Evolutionary conservation across 1,140 invertebrate species (phyloP), one percentile per base, ranked within the genome.

Genomic region (Papilio glaucus): DNA sequence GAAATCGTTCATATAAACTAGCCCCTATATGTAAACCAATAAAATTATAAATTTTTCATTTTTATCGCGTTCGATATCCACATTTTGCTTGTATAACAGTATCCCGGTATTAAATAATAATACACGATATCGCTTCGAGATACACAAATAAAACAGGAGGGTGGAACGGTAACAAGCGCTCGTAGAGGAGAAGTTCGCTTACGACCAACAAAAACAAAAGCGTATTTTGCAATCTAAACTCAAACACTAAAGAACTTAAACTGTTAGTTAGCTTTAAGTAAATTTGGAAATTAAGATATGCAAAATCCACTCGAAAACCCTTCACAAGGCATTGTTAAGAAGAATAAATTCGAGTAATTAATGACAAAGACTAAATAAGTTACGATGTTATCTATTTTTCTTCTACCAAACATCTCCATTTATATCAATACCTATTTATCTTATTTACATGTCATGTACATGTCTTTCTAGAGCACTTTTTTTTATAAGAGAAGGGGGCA

Each of bases 171-270:
- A 68, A 41, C 63, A 42, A 41, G 38, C 41, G 63, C 13, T 13
- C 63, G 63, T 42, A 42, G 12, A 42, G 24, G 12, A 21, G 38
- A 26, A 68, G 10, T 68, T 68, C 39, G 39, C 63, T 42, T 41
- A 38, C 15, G 29, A 21, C 8, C 21, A 68, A 68, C 63, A 68
- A 68, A 68, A 42, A 68, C 63, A 68, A 42, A 68, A 68, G 24
- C 63, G 18, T 42, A 68, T 42, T 67, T 68, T 41, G 63, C 63
- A 68, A 68, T 68, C 63, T 68, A 26, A 68, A 68, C 39, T 68
- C 63, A 68, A 67, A 67, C 38, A 68, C 63, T 45, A 68, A 68
- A 42, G 63, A 41, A 13, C 45, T 68, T 45, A 42, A 42, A 57
- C 21, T 57, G 49, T 57, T 57, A 57, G 49, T 57, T 57, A 57